A percentile compares a stretch with the other conserved stretches of the same genome.
These are phyloP conservation scores for Drosophila paracracens DNA, from an alignment of 2,888 invertebrate species.

Conservation along the genomic window DNA sequence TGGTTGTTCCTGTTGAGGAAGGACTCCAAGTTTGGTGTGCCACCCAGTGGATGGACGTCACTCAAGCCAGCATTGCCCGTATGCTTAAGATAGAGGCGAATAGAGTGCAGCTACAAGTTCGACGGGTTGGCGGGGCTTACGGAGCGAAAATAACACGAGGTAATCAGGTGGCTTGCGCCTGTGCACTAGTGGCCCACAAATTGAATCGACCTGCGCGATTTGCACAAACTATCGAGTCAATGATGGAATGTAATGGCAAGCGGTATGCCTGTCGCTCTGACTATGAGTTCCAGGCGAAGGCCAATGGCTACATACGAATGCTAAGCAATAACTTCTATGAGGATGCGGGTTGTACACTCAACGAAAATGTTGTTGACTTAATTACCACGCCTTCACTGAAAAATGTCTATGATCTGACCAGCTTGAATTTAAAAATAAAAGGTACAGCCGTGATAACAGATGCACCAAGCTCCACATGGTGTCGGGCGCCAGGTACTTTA, in stretches of 20 bases:
- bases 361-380: conserved; percentile 86
- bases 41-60: conserved; percentile 88
- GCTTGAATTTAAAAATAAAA: conserved; percentile 88
- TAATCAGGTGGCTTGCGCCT: conserved; percentile 87
- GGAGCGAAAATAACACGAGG: conserved; percentile 91
- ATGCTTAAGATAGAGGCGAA: conserved; percentile 86
- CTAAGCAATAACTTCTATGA: conserved; percentile 87
- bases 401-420: conserved; percentile 88
- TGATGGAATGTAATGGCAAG: conserved; percentile 90
- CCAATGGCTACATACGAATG: conserved; percentile 88
- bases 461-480: conserved; percentile 89
- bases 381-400: conserved; percentile 78
- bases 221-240: conserved; percentile 89
- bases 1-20: conserved; percentile 89
- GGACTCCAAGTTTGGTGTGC: conserved; percentile 89
- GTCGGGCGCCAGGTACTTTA: conserved; percentile 87
- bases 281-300: conserved; percentile 88
- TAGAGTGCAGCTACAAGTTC: conserved; percentile 89
- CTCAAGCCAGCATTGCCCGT: conserved; percentile 87
- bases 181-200: conserved; percentile 89
- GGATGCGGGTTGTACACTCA: conserved; percentile 86
- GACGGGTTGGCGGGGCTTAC: conserved; percentile 92
- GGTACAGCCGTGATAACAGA: conserved; percentile 89
- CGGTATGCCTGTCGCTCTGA: conserved; percentile 87
- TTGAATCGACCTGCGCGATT: conserved; percentile 89